A percentile compares a stretch with the other conserved stretches of the same genome.
Evolutionary conservation across 1,140 invertebrate genomes (phyloP).

Genomic region (Ceratosolen solmsi): DNA sequence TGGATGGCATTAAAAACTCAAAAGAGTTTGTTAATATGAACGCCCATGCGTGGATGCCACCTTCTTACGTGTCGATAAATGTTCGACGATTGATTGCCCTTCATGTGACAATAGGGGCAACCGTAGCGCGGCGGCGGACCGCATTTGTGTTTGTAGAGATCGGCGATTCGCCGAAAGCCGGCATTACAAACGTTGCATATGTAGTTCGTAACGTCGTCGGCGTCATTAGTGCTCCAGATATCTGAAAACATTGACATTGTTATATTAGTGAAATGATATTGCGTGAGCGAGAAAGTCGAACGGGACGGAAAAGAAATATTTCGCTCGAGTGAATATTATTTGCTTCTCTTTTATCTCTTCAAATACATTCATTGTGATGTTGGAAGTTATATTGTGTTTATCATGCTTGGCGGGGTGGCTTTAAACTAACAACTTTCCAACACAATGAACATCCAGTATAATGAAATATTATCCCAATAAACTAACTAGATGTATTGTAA

Average conservation of each 20-base stretch:
- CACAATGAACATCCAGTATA: no score
- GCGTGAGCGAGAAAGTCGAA: no score
- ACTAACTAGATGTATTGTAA: no score
- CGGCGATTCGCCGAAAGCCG: constrained; percentile 70
- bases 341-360: no score
- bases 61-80: constrained; percentile 68
- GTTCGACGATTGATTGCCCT: constrained; percentile 69
- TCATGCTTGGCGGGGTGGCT: no score
- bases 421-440: no score
- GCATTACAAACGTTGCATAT: constrained; percentile 63
- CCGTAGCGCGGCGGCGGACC: constrained; percentile 86
- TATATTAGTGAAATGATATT: neutral
- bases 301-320: no score
- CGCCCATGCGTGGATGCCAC: constrained; percentile 56
- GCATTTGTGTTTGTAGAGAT: constrained; percentile 73
- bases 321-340: neutral
- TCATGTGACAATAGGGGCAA: constrained; percentile 81
- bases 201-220: constrained; percentile 56
- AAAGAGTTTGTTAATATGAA: constrained; percentile 26
- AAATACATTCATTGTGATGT: no score
- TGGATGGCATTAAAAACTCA: neutral
- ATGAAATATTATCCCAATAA: no score
- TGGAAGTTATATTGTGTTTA: no score
- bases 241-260: constrained; percentile 34
- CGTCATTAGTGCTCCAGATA: neutral